Conservation (phyloP, 2,888 invertebrate species). For the Lithophane semibrunnea region DNA sequence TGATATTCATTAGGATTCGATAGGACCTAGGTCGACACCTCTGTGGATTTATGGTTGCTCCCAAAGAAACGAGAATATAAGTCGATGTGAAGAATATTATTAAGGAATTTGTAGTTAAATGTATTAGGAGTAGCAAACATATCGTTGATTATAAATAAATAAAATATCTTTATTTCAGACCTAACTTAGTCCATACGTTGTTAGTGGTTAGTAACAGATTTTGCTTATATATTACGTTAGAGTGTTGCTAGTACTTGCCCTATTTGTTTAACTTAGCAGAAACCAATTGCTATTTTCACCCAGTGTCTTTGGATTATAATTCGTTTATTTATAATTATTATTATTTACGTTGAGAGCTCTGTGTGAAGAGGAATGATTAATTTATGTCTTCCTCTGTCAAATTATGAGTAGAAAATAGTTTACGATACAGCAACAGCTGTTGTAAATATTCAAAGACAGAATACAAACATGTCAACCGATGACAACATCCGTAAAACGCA, state of each 20-base stretch:
- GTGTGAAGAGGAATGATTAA: constrained; percentile 49
- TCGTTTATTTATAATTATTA: background rate
- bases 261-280: too few species aligned
- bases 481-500: background rate
- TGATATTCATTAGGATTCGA: background rate
- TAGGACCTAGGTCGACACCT: background rate
- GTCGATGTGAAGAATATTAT: background rate
- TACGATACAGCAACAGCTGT: constrained; percentile 42
- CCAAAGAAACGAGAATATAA: background rate
- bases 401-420: constrained; percentile 36
- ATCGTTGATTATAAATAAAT: constrained; percentile 10
- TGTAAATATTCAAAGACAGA: constrained; percentile 14
- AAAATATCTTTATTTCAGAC: too few species aligned
- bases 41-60: background rate
- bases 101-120: background rate
- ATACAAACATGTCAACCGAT: constrained; percentile 16
- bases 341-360: constrained; percentile 35
- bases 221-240: too few species aligned
- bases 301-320: too few species aligned
- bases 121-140: constrained; percentile 3
- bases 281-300: too few species aligned
- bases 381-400: constrained; percentile 55
- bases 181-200: too few species aligned
- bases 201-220: too few species aligned
- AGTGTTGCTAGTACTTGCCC: too few species aligned